Evolutionary conservation across 2,113 vertebrate species (phyloP).

Genomic region (Oncorhynchus clarkii): DNA sequence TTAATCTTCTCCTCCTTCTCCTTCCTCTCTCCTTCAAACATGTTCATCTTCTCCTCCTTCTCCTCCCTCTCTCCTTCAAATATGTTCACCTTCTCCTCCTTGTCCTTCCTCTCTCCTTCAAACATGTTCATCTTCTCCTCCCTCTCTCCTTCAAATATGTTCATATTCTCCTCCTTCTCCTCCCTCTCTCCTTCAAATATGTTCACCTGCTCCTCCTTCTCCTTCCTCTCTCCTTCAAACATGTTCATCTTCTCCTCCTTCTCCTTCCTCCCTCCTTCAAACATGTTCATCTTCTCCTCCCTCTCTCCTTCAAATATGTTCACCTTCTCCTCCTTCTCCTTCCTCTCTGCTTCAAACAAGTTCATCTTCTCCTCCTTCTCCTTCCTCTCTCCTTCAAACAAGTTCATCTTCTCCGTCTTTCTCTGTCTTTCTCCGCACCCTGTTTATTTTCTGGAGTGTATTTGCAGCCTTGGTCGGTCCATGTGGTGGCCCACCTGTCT

Average conservation of each 20-base stretch:
- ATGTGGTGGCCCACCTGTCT: too few relatives aligned
- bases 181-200: background rate
- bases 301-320: background rate
- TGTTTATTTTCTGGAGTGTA: slow-evolving; percentile 66
- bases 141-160: too few relatives aligned
- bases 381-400: background rate
- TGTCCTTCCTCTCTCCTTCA: too few relatives aligned
- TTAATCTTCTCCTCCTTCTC: too few relatives aligned
- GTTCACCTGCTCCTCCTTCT: slow-evolving; percentile 33
- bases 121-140: too few relatives aligned
- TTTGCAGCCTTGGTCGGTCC: slow-evolving; percentile 52
- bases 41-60: too few relatives aligned
- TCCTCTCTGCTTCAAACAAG: background rate
- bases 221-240: background rate
- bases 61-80: too few relatives aligned
- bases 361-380: slow-evolving; percentile 25
- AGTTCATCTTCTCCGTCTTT: slow-evolving; percentile 66
- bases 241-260: slow-evolving; percentile 15
- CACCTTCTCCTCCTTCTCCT: slow-evolving; percentile 11
- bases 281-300: slow-evolving; percentile 2
- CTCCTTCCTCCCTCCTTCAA: background rate
- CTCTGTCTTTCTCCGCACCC: slow-evolving; percentile 21
- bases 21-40: too few relatives aligned
- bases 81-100: too few relatives aligned
- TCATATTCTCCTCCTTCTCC: background rate